A percentile compares a stretch with the other conserved stretches of the same genome.
These are phyloP conservation scores for Morinoia aosen DNA, from an alignment of 2,888 invertebrate species.

Conservation along the genomic window DNA sequence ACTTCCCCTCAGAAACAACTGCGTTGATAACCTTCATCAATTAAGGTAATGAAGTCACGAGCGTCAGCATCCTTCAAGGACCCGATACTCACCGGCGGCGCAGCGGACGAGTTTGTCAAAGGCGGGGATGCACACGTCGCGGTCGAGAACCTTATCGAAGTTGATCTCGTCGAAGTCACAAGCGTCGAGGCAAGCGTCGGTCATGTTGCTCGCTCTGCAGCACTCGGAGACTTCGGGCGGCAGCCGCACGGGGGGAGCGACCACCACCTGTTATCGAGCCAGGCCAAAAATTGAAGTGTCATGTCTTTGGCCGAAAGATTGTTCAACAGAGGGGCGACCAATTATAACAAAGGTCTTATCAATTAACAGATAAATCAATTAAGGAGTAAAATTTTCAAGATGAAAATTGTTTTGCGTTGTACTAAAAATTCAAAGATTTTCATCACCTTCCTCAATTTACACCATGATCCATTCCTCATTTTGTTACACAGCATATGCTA, in stretches of 20 bases:
- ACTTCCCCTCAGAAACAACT: not conserved
- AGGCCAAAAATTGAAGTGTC: not conserved
- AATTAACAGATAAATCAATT: not conserved
- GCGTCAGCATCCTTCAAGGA: no score
- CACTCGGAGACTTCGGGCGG: constrained; percentile 84
- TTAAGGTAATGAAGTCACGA: not conserved
- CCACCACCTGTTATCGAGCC: constrained; percentile 50
- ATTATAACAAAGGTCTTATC: not conserved
- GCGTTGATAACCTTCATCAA: not conserved
- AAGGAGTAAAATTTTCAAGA: not conserved
- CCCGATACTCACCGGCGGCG: constrained; percentile 77
- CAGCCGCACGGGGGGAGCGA: constrained; percentile 54
- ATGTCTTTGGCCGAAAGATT: not conserved
- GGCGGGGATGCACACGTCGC: constrained; percentile 85
- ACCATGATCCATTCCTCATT: not conserved
- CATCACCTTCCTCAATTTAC: not conserved
- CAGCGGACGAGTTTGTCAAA: constrained; percentile 89
- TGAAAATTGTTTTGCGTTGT: not conserved
- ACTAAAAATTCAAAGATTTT: not conserved
- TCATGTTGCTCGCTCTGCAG: constrained; percentile 85
- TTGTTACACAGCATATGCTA: not conserved
- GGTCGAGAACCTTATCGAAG: constrained; percentile 85
- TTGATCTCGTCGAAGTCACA: constrained; percentile 85
- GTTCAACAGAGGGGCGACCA: not conserved
- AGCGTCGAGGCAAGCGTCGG: constrained; percentile 83